Conservation (phyloP, 2,888 invertebrate genomes). For the Acheta domesticus region DNA sequence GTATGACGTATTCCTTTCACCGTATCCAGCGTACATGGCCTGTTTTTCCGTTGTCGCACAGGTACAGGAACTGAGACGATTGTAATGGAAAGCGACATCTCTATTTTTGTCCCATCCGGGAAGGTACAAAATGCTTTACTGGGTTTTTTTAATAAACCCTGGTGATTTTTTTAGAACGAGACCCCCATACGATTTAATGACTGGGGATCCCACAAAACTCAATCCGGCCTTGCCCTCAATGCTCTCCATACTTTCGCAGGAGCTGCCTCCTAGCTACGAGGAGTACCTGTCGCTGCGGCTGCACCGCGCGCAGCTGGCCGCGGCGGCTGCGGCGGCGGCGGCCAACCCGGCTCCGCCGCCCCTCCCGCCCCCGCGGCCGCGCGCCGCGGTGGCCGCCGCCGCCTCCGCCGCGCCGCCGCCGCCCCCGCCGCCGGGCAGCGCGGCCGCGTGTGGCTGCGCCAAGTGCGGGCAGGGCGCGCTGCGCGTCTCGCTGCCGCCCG, state of each 20-base stretch:
- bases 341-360: constrained; percentile 18
- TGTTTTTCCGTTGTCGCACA: no score
- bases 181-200: no score
- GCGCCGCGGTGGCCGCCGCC: constrained; percentile 27
- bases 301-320: constrained; percentile 21
- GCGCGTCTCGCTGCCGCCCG: constrained; percentile 25
- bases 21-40: no score
- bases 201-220: no score
- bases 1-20: no score
- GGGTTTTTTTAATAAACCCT: no score
- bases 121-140: no score
- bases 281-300: constrained; percentile 42
- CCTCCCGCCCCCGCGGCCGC: constrained; percentile 22
- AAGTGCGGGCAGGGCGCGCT: constrained; percentile 29
- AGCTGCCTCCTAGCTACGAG: constrained; percentile 48
- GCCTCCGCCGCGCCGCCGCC: constrained; percentile 25
- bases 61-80: no score
- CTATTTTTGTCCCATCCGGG: no score
- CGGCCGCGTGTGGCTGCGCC: constrained; percentile 30
- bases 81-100: no score
- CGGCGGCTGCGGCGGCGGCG: not conserved
- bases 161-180: no score
- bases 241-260: constrained; percentile 41
- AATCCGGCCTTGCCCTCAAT: no score
- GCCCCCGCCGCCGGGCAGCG: constrained; percentile 19